Base-by-base conservation (phyloP, 2,113 vertebrate genomes). In the Galemys pyrenaicus region DNA sequence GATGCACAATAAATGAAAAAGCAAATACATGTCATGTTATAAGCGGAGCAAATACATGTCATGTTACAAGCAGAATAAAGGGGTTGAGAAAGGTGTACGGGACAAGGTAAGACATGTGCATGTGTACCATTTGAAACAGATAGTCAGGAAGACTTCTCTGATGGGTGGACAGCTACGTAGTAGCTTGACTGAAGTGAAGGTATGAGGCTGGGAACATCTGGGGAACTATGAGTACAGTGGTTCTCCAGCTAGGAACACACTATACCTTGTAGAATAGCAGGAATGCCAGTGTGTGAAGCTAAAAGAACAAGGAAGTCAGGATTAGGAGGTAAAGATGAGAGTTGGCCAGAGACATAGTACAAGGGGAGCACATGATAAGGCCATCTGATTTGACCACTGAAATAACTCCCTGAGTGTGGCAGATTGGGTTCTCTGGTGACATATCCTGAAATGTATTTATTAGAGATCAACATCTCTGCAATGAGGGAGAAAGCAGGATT, bases 291-390 rank as follows among this genome's bases (percentile, higher is more conserved):
- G 19, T 60, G 39, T 74, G 46, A n/a, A 64, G 39, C 19, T 58
- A n/a, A 44, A 7, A 10, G 24, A 51, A 51, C 49, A 68, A 68
- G n/a, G 7, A 6, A 20, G 4, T 46, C 39, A 20, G 35, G 13
- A 37, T 51, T 16, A 51, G 49, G 13, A 39, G 65, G 2, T 13
- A 28, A 51, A 51, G 49, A 51, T 15, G 16, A 49, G 49, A 78
- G 22, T 32, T 75, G n/a, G 49, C 37, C 24, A 35, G 37, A 91
- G n/a, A 19, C 22, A 11, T 9, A 22, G 17, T 20, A 68, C 46
- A 70, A 2, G n/a, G 9, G 49, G 17, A n/a, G 49, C 8, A 15
- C 44, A 16, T 1, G 12, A 26, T 30, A 2, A 16, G 0, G 26
- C 11, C 44, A 24, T 49, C 35, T 62, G 51, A 83, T 15, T 51